A percentile compares a stretch with the other conserved stretches of the same genome.
phyloP scores from a whole-genome alignment of 2,888 invertebrate genomes.

The Linhomoeus sp. region DNA sequence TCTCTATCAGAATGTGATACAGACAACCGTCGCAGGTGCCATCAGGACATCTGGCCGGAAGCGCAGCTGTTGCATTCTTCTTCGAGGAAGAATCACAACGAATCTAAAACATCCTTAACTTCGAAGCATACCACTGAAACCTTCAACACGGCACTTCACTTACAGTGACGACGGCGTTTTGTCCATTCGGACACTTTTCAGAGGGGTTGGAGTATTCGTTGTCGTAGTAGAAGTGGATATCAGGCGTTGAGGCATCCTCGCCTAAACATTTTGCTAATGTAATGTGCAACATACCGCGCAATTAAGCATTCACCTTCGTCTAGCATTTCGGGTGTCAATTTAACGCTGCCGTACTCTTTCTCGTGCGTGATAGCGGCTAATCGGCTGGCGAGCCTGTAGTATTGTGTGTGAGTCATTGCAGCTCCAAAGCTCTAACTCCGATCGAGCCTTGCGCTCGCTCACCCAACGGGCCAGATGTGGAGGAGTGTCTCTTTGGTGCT shows the following conservation, averaged over 20 bases:
- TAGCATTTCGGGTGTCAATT: slow-evolving; percentile 15
- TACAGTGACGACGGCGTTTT: slow-evolving; percentile 36
- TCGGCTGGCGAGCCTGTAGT: slow-evolving; percentile 12
- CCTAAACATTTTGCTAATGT: too few species aligned
- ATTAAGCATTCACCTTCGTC: slow-evolving; percentile 16
- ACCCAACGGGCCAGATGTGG: too few species aligned
- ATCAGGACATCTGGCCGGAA: slow-evolving; percentile 23
- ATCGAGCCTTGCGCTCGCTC: too few species aligned
- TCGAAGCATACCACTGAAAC: too few species aligned
- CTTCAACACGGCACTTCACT: too few species aligned
- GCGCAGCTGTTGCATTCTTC: slow-evolving; percentile 7
- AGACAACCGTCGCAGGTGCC: slow-evolving; percentile 41
- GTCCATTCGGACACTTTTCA: slow-evolving; percentile 35
- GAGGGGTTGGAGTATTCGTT: slow-evolving; percentile 6
- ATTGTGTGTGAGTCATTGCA: not conserved
- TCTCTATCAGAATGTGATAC: slow-evolving; percentile 24
- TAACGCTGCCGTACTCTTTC: slow-evolving; percentile 10
- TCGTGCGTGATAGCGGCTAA: slow-evolving; percentile 13
- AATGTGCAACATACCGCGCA: too few species aligned
- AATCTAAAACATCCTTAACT: too few species aligned
- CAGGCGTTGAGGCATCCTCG: slow-evolving; percentile 11
- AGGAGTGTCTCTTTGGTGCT: too few species aligned
- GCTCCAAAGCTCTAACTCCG: too few species aligned
- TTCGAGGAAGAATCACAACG: too few species aligned
- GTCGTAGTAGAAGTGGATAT: slow-evolving; percentile 21